These are phyloP conservation scores for Zoanthus solanderi DNA, from an alignment of 92 coral and sea anemone species.

Conservation along the genomic window DNA sequence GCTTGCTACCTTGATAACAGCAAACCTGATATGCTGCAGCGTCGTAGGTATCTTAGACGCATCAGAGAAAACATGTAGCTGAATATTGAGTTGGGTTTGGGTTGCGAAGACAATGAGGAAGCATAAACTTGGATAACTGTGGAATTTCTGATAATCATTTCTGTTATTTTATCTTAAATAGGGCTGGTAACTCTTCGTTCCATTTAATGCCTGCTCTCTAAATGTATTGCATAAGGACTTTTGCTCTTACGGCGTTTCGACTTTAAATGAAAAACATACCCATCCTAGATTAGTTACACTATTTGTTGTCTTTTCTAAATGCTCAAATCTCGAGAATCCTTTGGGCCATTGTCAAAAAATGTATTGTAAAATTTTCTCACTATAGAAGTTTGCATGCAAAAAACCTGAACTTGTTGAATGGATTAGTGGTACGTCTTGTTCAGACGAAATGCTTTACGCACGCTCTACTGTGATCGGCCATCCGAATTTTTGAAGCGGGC, in stretches of 20 bases:
- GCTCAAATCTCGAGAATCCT: too few species aligned
- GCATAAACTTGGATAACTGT: neutral
- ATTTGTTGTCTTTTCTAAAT: too few species aligned
- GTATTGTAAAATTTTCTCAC: too few species aligned
- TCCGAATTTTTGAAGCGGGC: too few species aligned
- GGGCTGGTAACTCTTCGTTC: neutral
- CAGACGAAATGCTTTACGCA: too few species aligned
- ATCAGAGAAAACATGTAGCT: neutral
- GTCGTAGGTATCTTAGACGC: neutral
- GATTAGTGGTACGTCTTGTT: too few species aligned
- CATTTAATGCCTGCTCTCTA: slow-evolving; percentile 35
- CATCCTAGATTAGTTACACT: too few species aligned
- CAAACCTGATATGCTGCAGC: neutral
- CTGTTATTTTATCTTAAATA: neutral
- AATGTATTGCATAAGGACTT: slow-evolving; percentile 40
- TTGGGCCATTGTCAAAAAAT: too few species aligned
- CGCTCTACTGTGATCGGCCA: too few species aligned
- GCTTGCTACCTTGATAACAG: neutral
- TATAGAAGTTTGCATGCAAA: too few species aligned
- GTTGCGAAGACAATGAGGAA: neutral
- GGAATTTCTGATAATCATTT: neutral
- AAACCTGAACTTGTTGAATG: too few species aligned
- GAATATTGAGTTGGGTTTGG: neutral
- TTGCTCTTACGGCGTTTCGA: slow-evolving; percentile 18
- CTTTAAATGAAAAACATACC: too few species aligned